Conservation (phyloP, 2,797 vertebrate species). For the Ciconia nigra region DNA sequence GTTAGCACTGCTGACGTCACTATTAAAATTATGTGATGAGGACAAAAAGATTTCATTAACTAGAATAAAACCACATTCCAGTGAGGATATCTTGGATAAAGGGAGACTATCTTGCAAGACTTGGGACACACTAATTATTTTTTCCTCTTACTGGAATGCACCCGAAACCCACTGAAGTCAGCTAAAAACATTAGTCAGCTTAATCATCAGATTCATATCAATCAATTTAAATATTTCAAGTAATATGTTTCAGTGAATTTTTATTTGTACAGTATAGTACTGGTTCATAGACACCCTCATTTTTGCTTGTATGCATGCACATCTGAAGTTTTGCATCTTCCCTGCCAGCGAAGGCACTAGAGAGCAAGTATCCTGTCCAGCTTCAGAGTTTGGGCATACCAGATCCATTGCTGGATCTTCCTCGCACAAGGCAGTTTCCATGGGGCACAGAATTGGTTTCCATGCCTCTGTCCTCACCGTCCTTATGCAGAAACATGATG, state of each 20-base stretch:
- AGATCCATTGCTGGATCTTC: not conserved
- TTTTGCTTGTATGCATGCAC: not conserved
- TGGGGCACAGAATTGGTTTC: not conserved
- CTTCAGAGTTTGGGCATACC: not conserved
- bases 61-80: conserved; percentile 1
- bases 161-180: not conserved
- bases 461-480: not conserved
- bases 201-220: conserved; percentile 36
- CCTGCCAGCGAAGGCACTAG: not conserved
- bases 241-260: not conserved
- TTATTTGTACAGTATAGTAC: not conserved
- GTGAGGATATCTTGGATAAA: not conserved
- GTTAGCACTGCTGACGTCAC: not conserved
- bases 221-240: conserved; percentile 38
- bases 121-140: conserved; percentile 2
- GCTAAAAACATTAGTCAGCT: not conserved
- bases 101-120: not conserved
- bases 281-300: not conserved
- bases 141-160: not conserved
- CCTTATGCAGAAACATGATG: not conserved
- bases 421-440: not conserved
- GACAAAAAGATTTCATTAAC: not conserved
- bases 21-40: not conserved
- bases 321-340: not conserved
- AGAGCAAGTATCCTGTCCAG: not conserved